Conservation (phyloP, 2,888 invertebrate genomes). For the Erebia ligea region DNA sequence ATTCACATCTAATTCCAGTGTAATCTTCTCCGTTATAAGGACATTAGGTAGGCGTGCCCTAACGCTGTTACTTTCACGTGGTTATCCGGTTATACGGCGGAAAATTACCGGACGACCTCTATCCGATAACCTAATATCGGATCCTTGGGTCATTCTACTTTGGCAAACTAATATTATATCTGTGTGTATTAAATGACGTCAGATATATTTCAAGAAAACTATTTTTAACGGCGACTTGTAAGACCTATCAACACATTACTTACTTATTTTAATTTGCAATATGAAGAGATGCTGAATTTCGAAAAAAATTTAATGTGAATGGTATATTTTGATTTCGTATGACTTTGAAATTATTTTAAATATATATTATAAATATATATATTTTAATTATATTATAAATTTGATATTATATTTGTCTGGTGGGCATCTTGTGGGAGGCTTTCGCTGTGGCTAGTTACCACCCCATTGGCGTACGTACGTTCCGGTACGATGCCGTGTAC, state of each 20-base stretch:
- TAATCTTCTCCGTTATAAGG: slow-evolving; percentile 33
- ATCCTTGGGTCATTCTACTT: slow-evolving; percentile 37
- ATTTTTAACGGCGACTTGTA: background rate
- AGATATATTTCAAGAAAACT: background rate
- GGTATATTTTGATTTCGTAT: no score
- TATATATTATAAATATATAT: no score
- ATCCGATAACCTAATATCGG: slow-evolving; percentile 44
- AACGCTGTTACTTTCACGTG: slow-evolving; percentile 43
- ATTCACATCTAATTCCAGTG: slow-evolving; percentile 30
- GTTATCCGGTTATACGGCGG: slow-evolving; percentile 41
- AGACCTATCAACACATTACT: background rate
- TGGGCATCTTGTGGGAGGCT: no score
- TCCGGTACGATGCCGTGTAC: no score
- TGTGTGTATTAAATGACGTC: background rate
- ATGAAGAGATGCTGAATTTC: no score
- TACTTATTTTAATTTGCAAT: no score
- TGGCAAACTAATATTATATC: slow-evolving; percentile 19
- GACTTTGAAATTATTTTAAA: no score
- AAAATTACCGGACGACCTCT: slow-evolving; percentile 45
- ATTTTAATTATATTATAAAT: no score
- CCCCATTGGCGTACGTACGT: no score
- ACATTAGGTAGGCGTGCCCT: slow-evolving; percentile 28
- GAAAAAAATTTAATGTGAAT: no score
- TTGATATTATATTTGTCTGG: no score
- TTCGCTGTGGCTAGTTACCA: no score